Percentiles rank a stretch among this genome's conserved stretches.
Conservation (phyloP, 2,113 vertebrate genomes). For the Melospiza melodia region DNA sequence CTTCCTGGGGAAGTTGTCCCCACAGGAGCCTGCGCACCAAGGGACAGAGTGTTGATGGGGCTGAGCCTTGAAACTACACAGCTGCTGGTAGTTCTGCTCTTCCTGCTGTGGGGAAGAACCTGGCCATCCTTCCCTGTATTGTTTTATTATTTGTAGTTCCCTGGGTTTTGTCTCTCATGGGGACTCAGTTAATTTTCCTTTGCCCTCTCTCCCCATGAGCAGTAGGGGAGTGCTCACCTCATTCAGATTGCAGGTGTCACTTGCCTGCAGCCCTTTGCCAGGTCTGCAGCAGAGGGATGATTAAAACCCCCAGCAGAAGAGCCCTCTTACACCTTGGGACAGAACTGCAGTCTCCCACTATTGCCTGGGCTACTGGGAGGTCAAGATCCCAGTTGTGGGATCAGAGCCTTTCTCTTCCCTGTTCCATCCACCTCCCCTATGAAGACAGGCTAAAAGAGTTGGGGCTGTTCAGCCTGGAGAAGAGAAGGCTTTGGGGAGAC, state of each 20-base stretch:
- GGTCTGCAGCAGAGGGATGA: not conserved
- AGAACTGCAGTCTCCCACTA: not conserved
- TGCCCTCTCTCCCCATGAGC: not conserved
- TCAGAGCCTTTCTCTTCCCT: not conserved
- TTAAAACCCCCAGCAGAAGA: not conserved
- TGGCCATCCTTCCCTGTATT: not conserved
- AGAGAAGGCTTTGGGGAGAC: not conserved
- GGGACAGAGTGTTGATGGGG: not conserved
- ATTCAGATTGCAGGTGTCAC: not conserved
- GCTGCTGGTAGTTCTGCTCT: not conserved
- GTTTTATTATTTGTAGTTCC: not conserved
- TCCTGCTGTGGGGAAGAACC: not conserved
- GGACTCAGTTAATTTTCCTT: not conserved
- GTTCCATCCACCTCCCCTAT: not conserved
- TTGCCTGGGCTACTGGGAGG: not conserved
- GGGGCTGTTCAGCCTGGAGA: not conserved
- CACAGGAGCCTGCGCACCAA: not conserved
- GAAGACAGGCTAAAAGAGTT: not conserved
- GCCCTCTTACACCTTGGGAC: not conserved
- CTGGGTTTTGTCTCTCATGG: not conserved
- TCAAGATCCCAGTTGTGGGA: not conserved
- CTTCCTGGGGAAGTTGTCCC: slow-evolving; percentile 35
- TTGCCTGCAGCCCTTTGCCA: not conserved
- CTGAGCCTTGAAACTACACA: not conserved
- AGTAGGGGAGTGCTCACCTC: not conserved